phyloP scores from a whole-genome alignment of 2,888 invertebrate species.

The Hybos culiciformis region DNA sequence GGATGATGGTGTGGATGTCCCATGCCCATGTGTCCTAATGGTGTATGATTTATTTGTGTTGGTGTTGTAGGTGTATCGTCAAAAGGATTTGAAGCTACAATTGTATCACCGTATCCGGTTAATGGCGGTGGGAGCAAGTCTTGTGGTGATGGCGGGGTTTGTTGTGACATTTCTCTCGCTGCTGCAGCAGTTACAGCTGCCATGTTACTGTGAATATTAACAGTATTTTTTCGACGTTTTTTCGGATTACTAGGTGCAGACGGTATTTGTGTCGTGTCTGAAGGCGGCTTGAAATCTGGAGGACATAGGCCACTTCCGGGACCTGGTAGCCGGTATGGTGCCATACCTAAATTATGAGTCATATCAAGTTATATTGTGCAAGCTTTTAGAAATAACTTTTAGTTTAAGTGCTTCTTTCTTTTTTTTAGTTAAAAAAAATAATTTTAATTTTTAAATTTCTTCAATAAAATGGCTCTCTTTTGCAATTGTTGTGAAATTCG shows the following conservation, averaged over 20 bases:
- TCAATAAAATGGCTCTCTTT: not conserved
- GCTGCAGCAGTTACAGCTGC: constrained; percentile 31
- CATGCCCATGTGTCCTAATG: constrained; percentile 48
- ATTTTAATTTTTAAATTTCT: too few relatives aligned
- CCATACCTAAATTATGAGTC: constrained; percentile 75
- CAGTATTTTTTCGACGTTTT: constrained; percentile 67
- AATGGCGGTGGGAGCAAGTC: constrained; percentile 62
- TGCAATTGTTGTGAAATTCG: not conserved
- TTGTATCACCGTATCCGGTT: constrained; percentile 83
- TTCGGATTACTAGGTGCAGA: constrained; percentile 74
- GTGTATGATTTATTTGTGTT: constrained; percentile 40
- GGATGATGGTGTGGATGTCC: constrained; percentile 40
- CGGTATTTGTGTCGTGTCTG: constrained; percentile 55
- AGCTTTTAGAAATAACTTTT: not conserved
- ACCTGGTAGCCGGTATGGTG: constrained; percentile 59
- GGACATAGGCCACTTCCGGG: constrained; percentile 55
- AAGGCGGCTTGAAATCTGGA: constrained; percentile 54
- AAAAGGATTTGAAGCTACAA: constrained; percentile 88
- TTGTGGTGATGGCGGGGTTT: constrained; percentile 55
- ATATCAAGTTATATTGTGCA: constrained; percentile 28
- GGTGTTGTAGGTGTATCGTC: constrained; percentile 66
- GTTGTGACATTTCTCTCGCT: constrained; percentile 48
- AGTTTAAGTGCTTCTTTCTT: not conserved
- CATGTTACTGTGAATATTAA: constrained; percentile 39
- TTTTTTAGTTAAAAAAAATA: too few relatives aligned